These are phyloP conservation scores for Triplophysa rosa DNA, from an alignment of 2,113 vertebrate genomes.

Conservation along the genomic window DNA sequence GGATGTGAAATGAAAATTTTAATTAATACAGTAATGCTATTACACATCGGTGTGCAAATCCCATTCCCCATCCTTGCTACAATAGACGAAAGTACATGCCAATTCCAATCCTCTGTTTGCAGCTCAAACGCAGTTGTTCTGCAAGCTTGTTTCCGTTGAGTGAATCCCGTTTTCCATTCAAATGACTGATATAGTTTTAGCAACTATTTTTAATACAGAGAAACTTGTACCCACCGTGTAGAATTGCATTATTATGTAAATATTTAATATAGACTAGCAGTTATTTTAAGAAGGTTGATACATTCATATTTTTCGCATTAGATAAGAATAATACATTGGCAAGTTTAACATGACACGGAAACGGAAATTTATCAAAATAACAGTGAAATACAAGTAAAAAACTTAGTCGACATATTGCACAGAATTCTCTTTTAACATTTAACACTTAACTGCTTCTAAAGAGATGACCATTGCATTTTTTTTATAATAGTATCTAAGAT, in stretches of 20 bases:
- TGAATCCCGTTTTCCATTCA: constrained; percentile 73
- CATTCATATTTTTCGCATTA: neutral
- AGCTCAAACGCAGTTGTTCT: constrained; percentile 75
- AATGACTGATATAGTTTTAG: constrained; percentile 65
- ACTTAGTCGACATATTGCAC: no score
- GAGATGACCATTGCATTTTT: neutral
- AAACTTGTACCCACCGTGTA: constrained; percentile 51
- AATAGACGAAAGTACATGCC: constrained; percentile 76
- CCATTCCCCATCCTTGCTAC: constrained; percentile 83
- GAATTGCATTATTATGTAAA: constrained; percentile 51
- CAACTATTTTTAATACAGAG: constrained; percentile 46
- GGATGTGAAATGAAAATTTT: constrained; percentile 95
- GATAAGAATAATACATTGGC: no score
- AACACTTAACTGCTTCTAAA: no score
- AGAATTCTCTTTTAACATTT: no score
- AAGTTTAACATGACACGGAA: no score
- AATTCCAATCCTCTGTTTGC: constrained; percentile 76
- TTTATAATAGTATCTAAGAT: neutral
- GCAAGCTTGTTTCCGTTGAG: constrained; percentile 75
- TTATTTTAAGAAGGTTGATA: constrained; percentile 53
- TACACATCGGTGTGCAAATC: constrained; percentile 92
- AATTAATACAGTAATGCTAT: constrained; percentile 98
- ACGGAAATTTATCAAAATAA: neutral
- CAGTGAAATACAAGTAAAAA: neutral
- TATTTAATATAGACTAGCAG: constrained; percentile 35